Percentiles rank a stretch among this genome's conserved stretches.
Evolutionary conservation across 2,888 invertebrate species (phyloP).

Genomic region (Oxyscelio sp.): DNA sequence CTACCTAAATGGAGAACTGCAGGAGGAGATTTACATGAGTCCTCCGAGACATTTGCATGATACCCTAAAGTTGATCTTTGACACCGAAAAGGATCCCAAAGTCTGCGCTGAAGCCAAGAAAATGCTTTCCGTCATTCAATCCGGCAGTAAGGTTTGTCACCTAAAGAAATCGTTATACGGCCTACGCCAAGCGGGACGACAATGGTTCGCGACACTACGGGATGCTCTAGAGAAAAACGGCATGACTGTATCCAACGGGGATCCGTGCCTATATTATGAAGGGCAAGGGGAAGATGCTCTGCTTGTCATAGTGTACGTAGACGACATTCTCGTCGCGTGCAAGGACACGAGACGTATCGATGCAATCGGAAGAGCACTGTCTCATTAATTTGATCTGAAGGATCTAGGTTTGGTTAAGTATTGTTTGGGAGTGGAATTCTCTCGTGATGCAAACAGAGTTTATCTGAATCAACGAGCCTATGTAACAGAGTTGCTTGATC

Average conservation of each 20-base stretch:
- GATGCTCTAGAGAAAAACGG: neutral
- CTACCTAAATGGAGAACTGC: constrained; percentile 25
- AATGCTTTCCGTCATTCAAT: neutral
- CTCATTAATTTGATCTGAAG: constrained; percentile 1
- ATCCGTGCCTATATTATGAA: constrained; percentile 12
- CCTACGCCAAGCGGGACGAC: constrained; percentile 22
- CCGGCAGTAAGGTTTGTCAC: neutral
- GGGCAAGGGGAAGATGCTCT: neutral
- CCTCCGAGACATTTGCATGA: constrained; percentile 5
- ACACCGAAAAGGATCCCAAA: neutral
- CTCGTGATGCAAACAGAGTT: neutral
- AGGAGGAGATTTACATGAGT: constrained; percentile 27
- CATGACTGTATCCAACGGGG: neutral
- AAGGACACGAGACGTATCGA: neutral
- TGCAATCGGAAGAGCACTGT: neutral
- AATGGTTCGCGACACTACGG: neutral
- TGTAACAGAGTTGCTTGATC: constrained; percentile 5
- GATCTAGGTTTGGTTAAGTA: constrained; percentile 2
- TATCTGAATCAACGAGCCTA: neutral
- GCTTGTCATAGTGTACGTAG: neutral
- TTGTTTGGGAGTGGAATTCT: constrained; percentile 3
- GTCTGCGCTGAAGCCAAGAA: neutral
- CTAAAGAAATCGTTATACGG: constrained; percentile 29
- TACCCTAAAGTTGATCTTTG: neutral
- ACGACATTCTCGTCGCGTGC: neutral